phyloP scores from a whole-genome alignment of 2,888 invertebrate species.

The Lymantria dispar region DNA sequence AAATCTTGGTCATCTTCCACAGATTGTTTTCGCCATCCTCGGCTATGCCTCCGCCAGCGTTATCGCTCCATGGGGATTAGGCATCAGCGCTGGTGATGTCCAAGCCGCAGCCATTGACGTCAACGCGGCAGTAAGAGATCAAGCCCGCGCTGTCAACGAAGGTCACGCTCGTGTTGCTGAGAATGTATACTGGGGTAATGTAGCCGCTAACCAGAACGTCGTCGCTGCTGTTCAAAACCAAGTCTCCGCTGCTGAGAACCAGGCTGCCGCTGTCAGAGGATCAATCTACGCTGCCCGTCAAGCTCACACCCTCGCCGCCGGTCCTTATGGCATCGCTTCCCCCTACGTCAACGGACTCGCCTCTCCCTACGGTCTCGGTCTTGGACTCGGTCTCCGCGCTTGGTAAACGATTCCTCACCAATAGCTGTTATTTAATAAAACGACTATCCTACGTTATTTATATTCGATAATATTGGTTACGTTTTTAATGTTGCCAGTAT shows the following conservation, averaged over 20 bases:
- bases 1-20: slow-evolving; percentile 8
- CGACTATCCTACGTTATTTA: slow-evolving; percentile 25
- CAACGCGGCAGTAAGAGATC: slow-evolving; percentile 63
- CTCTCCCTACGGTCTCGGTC: slow-evolving; percentile 23
- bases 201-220: slow-evolving; percentile 67
- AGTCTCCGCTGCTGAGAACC: slow-evolving; percentile 59
- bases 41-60: slow-evolving; percentile 74
- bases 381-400: slow-evolving; percentile 31
- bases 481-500: slow-evolving; percentile 12
- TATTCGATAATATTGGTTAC: slow-evolving; percentile 36
- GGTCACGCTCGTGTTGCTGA: slow-evolving; percentile 64
- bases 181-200: slow-evolving; percentile 70
- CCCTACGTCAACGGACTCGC: slow-evolving; percentile 16
- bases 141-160: slow-evolving; percentile 60
- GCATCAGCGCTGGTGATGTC: slow-evolving; percentile 69
- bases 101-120: slow-evolving; percentile 75
- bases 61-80: slow-evolving; percentile 56
- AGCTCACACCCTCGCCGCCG: not conserved
- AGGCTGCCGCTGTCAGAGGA: slow-evolving; percentile 43
- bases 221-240: slow-evolving; percentile 74
- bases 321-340: slow-evolving; percentile 24
- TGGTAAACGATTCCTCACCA: slow-evolving; percentile 51
- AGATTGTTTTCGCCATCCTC: slow-evolving; percentile 77
- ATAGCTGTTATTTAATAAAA: not conserved
- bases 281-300: not conserved